phyloP scores from a whole-genome alignment of 2,888 invertebrate species.

The Machimus rusticus region DNA sequence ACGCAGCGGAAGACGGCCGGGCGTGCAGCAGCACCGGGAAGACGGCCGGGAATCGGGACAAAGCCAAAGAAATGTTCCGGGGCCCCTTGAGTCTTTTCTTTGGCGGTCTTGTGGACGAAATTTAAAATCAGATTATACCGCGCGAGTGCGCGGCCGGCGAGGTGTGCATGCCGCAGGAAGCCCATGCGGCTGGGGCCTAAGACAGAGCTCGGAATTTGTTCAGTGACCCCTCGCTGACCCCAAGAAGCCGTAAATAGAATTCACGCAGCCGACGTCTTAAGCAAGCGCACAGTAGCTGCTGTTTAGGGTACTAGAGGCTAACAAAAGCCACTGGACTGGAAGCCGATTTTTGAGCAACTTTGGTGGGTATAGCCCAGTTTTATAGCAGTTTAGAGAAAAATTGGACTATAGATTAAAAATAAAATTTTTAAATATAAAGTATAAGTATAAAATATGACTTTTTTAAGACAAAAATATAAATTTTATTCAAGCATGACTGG shows the following conservation, averaged over 20 bases:
- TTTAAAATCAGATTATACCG: conserved; percentile 25
- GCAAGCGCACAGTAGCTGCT: conserved; percentile 4
- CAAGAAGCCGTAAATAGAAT: conserved; percentile 47
- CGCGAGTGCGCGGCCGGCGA: not conserved
- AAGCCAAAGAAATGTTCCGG: conserved; percentile 15
- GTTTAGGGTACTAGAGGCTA: not conserved
- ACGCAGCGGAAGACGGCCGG: not conserved
- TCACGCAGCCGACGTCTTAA: conserved; percentile 38
- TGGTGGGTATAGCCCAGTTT: not conserved
- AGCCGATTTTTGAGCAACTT: not conserved
- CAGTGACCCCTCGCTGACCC: conserved; percentile 42
- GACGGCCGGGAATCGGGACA: not conserved
- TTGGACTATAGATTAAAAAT: not conserved
- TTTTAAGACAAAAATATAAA: too few species aligned
- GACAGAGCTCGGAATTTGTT: not conserved
- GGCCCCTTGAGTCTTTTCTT: not conserved
- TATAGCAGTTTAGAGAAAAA: not conserved
- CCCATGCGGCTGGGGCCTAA: not conserved
- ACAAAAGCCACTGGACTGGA: not conserved
- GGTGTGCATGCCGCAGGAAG: not conserved
- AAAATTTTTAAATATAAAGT: too few species aligned
- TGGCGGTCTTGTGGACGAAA: not conserved
- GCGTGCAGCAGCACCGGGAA: not conserved
- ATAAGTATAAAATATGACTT: too few species aligned
- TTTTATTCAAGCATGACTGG: too few species aligned